A percentile compares a stretch with the other conserved stretches of the same genome.
Evolutionary conservation across 2,113 vertebrate genomes (phyloP).

Genomic region (Lophius piscatorius): DNA sequence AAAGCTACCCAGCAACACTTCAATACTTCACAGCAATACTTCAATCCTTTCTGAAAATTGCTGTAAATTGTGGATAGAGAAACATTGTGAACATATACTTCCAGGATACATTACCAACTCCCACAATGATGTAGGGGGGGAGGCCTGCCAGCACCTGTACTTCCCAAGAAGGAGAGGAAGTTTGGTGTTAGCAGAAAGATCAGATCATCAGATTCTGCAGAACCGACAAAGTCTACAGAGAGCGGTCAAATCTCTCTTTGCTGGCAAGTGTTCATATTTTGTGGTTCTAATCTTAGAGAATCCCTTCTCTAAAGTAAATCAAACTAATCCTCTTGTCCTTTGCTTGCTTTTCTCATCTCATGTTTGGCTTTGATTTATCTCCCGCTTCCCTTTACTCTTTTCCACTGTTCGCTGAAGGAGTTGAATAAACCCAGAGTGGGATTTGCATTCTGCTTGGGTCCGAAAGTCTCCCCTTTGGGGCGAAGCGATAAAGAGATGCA

Average conservation of each 20-base stretch:
- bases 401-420: slow-evolving; percentile 22
- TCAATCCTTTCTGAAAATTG: too few species aligned
- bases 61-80: too few species aligned
- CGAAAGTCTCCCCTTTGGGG: slow-evolving; percentile 56
- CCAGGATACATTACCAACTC: too few species aligned
- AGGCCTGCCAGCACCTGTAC: too few species aligned
- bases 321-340: slow-evolving; percentile 19
- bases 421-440: slow-evolving; percentile 30
- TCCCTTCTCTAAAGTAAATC: slow-evolving; percentile 22
- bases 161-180: too few species aligned
- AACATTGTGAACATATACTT: too few species aligned
- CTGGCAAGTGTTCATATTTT: neutral
- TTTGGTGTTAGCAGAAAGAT: too few species aligned
- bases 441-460: slow-evolving; percentile 58
- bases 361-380: slow-evolving; percentile 50
- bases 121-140: too few species aligned
- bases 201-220: too few species aligned
- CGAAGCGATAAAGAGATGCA: slow-evolving; percentile 68
- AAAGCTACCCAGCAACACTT: too few species aligned
- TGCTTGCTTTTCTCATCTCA: slow-evolving; percentile 4
- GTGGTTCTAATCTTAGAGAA: neutral
- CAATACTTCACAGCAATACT: too few species aligned
- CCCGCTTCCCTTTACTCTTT: slow-evolving; percentile 14
- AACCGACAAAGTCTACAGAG: too few species aligned
- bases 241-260: slow-evolving; percentile 20